phyloP scores from a whole-genome alignment of 2,113 vertebrate genomes.

The Pristiophorus japonicus region DNA sequence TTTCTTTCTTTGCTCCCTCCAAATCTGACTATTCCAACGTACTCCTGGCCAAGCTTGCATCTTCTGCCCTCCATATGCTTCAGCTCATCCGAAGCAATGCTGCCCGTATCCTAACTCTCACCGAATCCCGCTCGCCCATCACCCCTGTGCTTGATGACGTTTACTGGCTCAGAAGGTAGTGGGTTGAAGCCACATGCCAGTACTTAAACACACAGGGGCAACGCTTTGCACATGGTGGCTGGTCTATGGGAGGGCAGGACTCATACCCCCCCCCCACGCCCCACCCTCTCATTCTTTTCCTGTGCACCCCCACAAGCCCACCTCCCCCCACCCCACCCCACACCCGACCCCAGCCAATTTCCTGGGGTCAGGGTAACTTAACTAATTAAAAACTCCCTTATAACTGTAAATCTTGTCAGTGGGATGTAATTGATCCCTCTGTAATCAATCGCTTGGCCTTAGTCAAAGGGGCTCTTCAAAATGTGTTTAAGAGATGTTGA shows the following conservation, averaged over 20 bases:
- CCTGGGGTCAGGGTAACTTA: background rate
- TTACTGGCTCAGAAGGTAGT: too few species aligned
- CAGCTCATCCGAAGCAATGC: background rate
- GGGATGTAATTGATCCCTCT: too few species aligned
- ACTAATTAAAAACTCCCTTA: background rate
- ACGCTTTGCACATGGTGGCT: background rate
- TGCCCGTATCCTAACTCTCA: background rate
- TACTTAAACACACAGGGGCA: background rate
- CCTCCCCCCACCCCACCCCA: background rate
- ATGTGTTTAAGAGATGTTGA: too few species aligned
- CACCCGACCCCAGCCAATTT: background rate
- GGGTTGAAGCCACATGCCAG: too few species aligned
- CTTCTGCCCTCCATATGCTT: background rate
- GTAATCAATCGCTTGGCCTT: too few species aligned
- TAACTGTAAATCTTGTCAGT: too few species aligned
- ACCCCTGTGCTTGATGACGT: background rate
- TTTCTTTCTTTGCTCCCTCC: too few species aligned
- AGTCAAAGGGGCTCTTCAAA: too few species aligned
- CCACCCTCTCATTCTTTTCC: background rate
- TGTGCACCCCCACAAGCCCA: too few species aligned
- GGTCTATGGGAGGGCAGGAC: background rate
- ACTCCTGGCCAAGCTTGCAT: background rate
- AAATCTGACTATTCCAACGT: background rate
- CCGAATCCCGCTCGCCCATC: background rate
- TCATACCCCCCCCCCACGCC: background rate